Percentiles rank a stretch among this genome's conserved stretches.
These are phyloP conservation scores for Campaea margaritaria DNA, from an alignment of 2,888 invertebrate species.

Conservation along the genomic window DNA sequence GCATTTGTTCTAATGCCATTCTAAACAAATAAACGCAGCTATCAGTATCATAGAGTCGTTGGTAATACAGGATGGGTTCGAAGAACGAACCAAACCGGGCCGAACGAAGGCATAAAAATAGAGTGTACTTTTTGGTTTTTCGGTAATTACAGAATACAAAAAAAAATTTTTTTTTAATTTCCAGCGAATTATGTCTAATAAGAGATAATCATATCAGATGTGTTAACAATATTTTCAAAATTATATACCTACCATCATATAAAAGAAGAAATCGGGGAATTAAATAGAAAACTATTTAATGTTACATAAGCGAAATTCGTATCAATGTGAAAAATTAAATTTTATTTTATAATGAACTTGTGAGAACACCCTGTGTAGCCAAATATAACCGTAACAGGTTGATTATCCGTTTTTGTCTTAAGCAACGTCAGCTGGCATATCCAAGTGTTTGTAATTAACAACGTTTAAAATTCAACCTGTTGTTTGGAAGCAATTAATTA, in stretches of 20 bases:
- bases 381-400: constrained; percentile 72
- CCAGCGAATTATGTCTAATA: too few species aligned
- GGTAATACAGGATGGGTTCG: constrained; percentile 23
- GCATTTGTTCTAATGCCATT: constrained; percentile 63
- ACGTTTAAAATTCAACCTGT: constrained; percentile 75
- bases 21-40: constrained; percentile 75
- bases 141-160: too few species aligned
- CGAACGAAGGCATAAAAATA: too few species aligned
- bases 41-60: constrained; percentile 34
- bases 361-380: constrained; percentile 40
- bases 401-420: constrained; percentile 58
- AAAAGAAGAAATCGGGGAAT: too few species aligned
- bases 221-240: too few species aligned
- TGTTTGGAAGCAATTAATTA: constrained; percentile 58
- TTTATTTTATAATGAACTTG: not conserved
- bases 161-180: too few species aligned
- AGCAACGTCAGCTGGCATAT: constrained; percentile 62
- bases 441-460: constrained; percentile 67
- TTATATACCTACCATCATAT: too few species aligned
- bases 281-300: too few species aligned
- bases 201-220: too few species aligned
- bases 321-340: too few species aligned
- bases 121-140: too few species aligned
- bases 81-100: not conserved
- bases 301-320: too few species aligned